Evolutionary conservation across 2,797 vertebrate species (phyloP).

Genomic region (Podarcis lilfordi): DNA sequence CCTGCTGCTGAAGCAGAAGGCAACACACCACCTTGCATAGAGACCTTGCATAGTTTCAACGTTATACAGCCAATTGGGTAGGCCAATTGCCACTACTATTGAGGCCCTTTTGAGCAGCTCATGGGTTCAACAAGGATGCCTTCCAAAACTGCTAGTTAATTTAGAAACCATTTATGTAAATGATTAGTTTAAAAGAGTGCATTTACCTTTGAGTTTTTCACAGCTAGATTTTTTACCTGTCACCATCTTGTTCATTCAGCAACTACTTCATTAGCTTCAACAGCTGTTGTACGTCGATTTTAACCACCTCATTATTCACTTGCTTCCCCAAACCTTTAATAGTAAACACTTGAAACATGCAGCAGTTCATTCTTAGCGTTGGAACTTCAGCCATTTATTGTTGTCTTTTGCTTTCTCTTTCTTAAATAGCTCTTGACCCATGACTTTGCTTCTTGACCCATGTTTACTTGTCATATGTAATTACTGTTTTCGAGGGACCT

Average conservation of each 20-base stretch:
- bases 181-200: neutral
- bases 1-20: slow-evolving; percentile 5
- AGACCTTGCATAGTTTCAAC: neutral
- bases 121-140: neutral
- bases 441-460: slow-evolving; percentile 28
- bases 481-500: neutral
- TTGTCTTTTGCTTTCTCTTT: slow-evolving; percentile 16
- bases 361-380: neutral
- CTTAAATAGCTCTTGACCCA: slow-evolving; percentile 5
- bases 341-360: slow-evolving; percentile 16
- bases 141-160: neutral
- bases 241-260: fast-evolving
- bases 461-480: slow-evolving; percentile 38
- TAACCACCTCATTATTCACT: slow-evolving; percentile 5
- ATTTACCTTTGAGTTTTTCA: neutral
- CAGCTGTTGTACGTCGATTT: neutral
- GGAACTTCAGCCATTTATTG: neutral
- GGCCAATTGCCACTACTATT: neutral
- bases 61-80: neutral
- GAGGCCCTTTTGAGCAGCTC: neutral
- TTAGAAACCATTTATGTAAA: neutral
- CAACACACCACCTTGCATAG: neutral
- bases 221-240: fast-evolving
- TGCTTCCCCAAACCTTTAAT: slow-evolving; percentile 18
- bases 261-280: neutral